Percentiles rank a stretch among this genome's conserved stretches.
phyloP scores from a whole-genome alignment of 2,888 invertebrate species.

The Drosophila imparisetae region DNA sequence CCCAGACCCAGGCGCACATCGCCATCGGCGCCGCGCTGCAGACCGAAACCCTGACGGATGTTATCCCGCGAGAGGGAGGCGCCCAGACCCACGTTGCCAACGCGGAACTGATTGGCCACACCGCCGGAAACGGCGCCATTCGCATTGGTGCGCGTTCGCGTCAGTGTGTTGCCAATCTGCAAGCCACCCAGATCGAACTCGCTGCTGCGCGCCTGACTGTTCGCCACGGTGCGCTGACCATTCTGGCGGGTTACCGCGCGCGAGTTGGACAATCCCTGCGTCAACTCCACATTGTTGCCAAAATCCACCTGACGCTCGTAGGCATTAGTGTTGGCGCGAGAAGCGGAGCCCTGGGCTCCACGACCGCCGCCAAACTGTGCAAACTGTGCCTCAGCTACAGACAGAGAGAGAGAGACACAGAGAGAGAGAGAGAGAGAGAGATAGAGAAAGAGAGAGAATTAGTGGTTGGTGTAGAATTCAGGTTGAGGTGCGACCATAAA shows the following conservation, averaged over 20 bases:
- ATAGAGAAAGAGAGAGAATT: not conserved
- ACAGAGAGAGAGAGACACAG: not conserved
- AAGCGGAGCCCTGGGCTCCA: slow-evolving; percentile 68
- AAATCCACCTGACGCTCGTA: slow-evolving; percentile 72
- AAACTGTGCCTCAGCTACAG: slow-evolving; percentile 66
- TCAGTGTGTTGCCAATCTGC: slow-evolving; percentile 81
- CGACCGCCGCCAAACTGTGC: slow-evolving; percentile 22
- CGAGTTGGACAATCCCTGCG: slow-evolving; percentile 74
- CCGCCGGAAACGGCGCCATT: slow-evolving; percentile 76
- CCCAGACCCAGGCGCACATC: slow-evolving; percentile 79
- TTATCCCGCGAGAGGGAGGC: slow-evolving; percentile 81
- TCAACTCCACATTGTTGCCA: slow-evolving; percentile 67
- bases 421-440: not conserved
- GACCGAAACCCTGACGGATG: slow-evolving; percentile 75
- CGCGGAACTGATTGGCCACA: slow-evolving; percentile 74
- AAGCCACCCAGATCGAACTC: slow-evolving; percentile 79
- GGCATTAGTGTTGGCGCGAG: slow-evolving; percentile 76
- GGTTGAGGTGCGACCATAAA: slow-evolving; percentile 9
- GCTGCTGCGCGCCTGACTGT: slow-evolving; percentile 73
- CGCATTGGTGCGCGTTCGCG: slow-evolving; percentile 69
- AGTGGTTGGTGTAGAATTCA: not conserved
- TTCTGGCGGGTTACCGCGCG: slow-evolving; percentile 78
- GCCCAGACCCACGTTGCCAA: slow-evolving; percentile 80
- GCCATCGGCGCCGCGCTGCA: slow-evolving; percentile 76
- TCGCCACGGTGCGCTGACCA: slow-evolving; percentile 68